Conservation (phyloP, 1,140 invertebrate species). For the Drosophila nigromelanica region DNA sequence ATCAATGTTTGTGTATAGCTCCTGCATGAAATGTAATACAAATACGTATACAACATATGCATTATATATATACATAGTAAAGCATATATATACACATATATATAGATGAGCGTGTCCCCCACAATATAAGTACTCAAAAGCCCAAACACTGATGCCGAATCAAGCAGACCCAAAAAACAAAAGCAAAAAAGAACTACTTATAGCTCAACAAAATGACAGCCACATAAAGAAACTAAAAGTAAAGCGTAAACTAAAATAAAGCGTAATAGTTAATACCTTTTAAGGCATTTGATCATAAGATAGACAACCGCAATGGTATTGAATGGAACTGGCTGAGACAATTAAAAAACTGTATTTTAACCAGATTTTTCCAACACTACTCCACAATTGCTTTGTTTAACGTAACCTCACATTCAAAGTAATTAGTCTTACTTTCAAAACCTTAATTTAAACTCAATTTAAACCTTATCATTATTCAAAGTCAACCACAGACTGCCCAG, state of each 20-base stretch:
- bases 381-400: not conserved
- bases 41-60: conserved; percentile 45
- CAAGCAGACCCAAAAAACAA: conserved; percentile 16
- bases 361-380: not conserved
- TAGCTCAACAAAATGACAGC: conserved; percentile 30
- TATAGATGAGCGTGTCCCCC: conserved; percentile 19
- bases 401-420: conserved; percentile 30
- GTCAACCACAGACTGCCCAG: not conserved
- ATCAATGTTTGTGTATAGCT: conserved; percentile 74
- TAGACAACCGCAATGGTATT: conserved; percentile 36
- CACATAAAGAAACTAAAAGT: conserved; percentile 45
- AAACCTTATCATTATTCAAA: conserved; percentile 12
- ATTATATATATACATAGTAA: conserved; percentile 48
- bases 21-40: conserved; percentile 66
- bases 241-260: conserved; percentile 48
- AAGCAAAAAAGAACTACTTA: conserved; percentile 15
- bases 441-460: conserved; percentile 1
- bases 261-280: conserved; percentile 36
- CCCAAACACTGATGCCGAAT: conserved; percentile 7
- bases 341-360: not conserved
- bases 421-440: conserved; percentile 8
- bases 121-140: conserved; percentile 21
- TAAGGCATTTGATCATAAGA: conserved; percentile 59
- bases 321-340: conserved; percentile 43
- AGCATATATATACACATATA: conserved; percentile 42